phyloP scores from a whole-genome alignment of 1,140 invertebrate genomes.

The Aporrectodea caliginosa region DNA sequence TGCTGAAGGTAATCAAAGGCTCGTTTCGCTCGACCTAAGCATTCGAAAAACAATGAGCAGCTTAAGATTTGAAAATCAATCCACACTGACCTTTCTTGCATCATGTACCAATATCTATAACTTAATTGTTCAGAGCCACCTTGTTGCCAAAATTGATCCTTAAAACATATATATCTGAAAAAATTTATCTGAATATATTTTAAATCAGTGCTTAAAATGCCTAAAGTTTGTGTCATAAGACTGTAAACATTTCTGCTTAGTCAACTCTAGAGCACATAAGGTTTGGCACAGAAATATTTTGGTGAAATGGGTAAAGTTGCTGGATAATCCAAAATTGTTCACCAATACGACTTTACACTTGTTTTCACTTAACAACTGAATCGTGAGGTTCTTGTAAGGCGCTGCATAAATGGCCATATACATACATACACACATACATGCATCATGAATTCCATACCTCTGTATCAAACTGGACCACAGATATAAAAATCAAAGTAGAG shows the following conservation, averaged over 20 bases:
- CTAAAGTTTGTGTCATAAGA: too few species aligned
- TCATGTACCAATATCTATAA: neutral
- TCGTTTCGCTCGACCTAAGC: slow-evolving; percentile 47
- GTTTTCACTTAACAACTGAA: too few species aligned
- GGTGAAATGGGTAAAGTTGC: too few species aligned
- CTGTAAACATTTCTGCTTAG: too few species aligned
- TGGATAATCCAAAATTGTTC: too few species aligned
- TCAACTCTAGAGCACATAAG: too few species aligned
- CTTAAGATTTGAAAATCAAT: neutral
- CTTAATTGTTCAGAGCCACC: neutral
- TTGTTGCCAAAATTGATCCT: neutral
- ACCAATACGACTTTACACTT: too few species aligned
- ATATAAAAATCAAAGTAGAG: neutral
- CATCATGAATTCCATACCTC: neutral
- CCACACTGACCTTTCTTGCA: neutral
- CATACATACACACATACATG: too few species aligned
- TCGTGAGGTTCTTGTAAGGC: too few species aligned
- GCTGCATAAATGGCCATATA: too few species aligned
- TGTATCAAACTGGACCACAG: neutral
- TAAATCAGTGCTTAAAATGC: neutral
- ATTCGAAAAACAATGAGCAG: neutral
- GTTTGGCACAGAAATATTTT: too few species aligned
- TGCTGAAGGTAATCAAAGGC: slow-evolving; percentile 30
- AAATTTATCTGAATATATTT: neutral
- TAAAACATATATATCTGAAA: neutral